These are phyloP conservation scores for Calosoma granatense DNA, from an alignment of 1,140 invertebrate genomes.

Conservation along the genomic window DNA sequence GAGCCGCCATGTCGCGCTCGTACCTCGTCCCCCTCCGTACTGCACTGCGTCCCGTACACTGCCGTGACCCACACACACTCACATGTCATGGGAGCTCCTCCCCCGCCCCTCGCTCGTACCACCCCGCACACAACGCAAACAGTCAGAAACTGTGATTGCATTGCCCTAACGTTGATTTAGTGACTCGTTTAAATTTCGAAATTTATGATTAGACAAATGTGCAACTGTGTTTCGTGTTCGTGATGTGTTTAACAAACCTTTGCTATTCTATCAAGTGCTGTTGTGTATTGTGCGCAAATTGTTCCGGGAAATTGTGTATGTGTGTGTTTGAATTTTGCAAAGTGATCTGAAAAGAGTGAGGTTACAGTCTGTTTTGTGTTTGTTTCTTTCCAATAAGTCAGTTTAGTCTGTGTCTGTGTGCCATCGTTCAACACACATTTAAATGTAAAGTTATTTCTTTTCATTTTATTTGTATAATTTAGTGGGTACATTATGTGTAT, in stretches of 20 bases:
- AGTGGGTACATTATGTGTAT: no score
- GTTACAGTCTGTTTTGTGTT: background rate
- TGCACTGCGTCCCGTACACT: background rate
- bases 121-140: background rate
- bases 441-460: background rate
- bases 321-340: background rate
- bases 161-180: constrained; percentile 2
- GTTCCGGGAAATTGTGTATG: background rate
- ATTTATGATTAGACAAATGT: background rate
- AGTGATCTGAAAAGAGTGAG: background rate
- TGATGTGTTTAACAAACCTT: no score
- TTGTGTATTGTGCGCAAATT: background rate
- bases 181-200: background rate
- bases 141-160: constrained; percentile 7
- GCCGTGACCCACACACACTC: constrained; percentile 1
- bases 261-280: background rate
- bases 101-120: background rate
- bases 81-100: background rate
- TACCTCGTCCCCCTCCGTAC: background rate
- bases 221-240: background rate
- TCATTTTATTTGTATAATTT: no score
- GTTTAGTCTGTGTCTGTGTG: no score
- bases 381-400: background rate
- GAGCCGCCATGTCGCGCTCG: background rate
- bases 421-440: no score